Conservation (phyloP, 2,113 vertebrate genomes). For the Empidonax alnorum region DNA sequence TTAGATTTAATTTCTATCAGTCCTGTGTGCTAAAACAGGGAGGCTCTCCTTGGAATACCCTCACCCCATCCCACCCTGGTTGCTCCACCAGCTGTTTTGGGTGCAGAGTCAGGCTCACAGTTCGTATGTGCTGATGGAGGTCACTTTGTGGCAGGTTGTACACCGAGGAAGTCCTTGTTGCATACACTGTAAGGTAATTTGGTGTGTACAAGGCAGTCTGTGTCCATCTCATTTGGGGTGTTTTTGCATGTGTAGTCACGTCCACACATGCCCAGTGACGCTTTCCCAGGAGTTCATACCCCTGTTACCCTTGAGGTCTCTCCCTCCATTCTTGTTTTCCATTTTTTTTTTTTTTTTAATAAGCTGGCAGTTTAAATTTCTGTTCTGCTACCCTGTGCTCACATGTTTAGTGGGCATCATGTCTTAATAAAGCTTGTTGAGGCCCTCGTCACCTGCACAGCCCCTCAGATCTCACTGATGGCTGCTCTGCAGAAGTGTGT, state of each 20-base stretch:
- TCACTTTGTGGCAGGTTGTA: neutral
- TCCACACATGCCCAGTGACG: neutral
- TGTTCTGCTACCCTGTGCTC: neutral
- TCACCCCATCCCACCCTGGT: neutral
- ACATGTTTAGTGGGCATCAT: neutral
- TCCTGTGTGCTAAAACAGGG: too few species aligned
- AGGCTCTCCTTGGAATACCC: too few species aligned
- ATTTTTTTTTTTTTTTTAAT: neutral
- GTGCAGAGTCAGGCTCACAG: neutral
- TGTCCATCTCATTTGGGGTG: neutral
- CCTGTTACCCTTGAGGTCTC: neutral
- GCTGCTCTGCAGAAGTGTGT: rapidly evolving
- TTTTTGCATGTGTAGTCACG: neutral
- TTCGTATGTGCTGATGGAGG: neutral
- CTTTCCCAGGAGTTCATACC: neutral
- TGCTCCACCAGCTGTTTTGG: neutral
- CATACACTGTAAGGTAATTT: neutral
- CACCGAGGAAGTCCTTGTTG: neutral
- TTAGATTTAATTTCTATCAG: neutral
- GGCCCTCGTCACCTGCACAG: rapidly evolving
- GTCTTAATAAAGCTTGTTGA: neutral
- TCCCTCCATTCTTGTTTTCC: neutral
- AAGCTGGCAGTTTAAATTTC: neutral
- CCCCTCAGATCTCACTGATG: neutral
- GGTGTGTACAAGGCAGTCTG: neutral